Evolutionary conservation across 2,888 invertebrate genomes (phyloP), one percentile per base, ranked within the genome.

Genomic region (Tetragnatha montana): DNA sequence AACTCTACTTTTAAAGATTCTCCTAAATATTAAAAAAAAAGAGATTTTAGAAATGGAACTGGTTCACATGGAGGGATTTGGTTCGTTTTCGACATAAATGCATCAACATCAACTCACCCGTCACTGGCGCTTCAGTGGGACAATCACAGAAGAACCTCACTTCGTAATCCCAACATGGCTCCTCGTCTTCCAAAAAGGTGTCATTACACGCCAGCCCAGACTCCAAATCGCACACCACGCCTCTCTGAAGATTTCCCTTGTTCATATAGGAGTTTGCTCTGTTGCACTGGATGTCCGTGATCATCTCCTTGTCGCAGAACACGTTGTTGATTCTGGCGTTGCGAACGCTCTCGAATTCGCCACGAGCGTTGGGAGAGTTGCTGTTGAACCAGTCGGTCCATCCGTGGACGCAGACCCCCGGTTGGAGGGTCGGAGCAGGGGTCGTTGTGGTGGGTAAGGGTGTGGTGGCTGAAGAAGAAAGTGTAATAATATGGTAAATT

Each of bases 91-190:
- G 50, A 8, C 6, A 82, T 17, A 35, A 35, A 35, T 35, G 35
- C 35, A n/a, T n/a, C n/a, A 35, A 35, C 35, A 51, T 12, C 17
- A 21, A 22, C 50, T 74, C 73, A 88, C 88, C 81, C 3, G 89
- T 81, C 3, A 81, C 17, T 6, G 84, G 75, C 21, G 84, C 49
- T 4, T 80, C 49, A 2, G 81, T 88, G 47, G 85, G 82, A 76
- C 92, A 92, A 80, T 92, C 92, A 87, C 93, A 93, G 86, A 92
- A 92, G 91, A 93, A 93, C 91, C 92, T 92, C 80, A 93, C 92
- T 91, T 93, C 92, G 91, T 93, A 93, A 90, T 93, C 93, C n/a
- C 91, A 88, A 90, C 93, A 93, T 8, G 51, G 35, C 12, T 87
- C 82, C 0, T 82, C 73, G 14, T 82, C 75, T 6, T 35, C 35